phyloP scores from a whole-genome alignment of 1,140 invertebrate species.

The Notospermus geniculatus region DNA sequence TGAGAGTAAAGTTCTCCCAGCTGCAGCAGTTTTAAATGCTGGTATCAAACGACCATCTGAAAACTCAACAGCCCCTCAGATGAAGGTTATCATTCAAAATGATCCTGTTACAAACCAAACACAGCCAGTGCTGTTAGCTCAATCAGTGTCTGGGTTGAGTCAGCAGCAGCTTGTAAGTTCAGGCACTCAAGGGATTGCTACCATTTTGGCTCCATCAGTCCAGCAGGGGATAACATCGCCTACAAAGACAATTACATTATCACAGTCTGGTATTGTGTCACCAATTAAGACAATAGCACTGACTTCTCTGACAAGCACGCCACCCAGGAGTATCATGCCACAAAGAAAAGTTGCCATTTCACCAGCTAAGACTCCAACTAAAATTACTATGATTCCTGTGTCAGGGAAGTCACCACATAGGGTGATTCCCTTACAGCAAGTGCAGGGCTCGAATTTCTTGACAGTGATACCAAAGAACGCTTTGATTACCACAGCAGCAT shows the following conservation, averaged over 20 bases:
- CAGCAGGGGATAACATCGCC: slow-evolving; percentile 45
- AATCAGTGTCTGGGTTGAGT: slow-evolving; percentile 24
- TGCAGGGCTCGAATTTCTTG: slow-evolving; percentile 31
- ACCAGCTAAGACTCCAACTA: slow-evolving; percentile 48
- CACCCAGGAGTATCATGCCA: slow-evolving; percentile 43
- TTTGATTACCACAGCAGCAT: slow-evolving; percentile 29
- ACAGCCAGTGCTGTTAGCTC: slow-evolving; percentile 11
- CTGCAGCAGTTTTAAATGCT: slow-evolving; percentile 23
- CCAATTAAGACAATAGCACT: slow-evolving; percentile 36
- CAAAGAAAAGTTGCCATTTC: slow-evolving; percentile 49
- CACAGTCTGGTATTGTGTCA: slow-evolving; percentile 57
- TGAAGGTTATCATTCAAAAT: slow-evolving; percentile 65
- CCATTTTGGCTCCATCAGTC: slow-evolving; percentile 18
- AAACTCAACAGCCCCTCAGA: slow-evolving; percentile 20
- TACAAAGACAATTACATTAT: slow-evolving; percentile 69
- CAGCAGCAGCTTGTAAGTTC: slow-evolving; percentile 21
- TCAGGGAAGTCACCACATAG: slow-evolving; percentile 52
- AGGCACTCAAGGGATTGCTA: slow-evolving; percentile 20
- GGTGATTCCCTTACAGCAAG: slow-evolving; percentile 23
- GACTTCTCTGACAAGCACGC: slow-evolving; percentile 32
- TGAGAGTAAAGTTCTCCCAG: too few species aligned
- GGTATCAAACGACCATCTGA: slow-evolving; percentile 29
- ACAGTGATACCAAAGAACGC: slow-evolving; percentile 21
- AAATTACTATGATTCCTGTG: slow-evolving; percentile 54
- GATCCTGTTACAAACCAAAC: slow-evolving; percentile 50